Percentiles rank a stretch among this genome's conserved stretches.
Evolutionary conservation across 2,797 vertebrate genomes (phyloP).

Genomic region (Tokudaia tokunoshimensis): DNA sequence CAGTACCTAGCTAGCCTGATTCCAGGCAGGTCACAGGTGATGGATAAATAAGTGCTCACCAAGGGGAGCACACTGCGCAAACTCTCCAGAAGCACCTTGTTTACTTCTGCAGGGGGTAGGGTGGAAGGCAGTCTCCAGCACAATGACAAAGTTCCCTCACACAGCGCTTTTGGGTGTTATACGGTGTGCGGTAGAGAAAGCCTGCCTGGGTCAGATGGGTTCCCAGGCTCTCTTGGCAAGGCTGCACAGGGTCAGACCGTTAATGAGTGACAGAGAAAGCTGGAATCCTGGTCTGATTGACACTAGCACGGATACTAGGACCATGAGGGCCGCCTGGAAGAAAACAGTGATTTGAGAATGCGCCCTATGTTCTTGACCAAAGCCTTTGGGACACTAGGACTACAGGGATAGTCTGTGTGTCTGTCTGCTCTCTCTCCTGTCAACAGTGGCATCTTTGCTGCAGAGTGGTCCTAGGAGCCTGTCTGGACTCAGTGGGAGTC

Average conservation of each 20-base stretch:
- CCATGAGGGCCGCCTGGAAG: background rate
- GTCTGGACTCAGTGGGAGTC: background rate
- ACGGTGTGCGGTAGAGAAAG: background rate
- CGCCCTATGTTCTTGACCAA: background rate
- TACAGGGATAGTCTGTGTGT: background rate
- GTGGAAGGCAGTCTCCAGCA: background rate
- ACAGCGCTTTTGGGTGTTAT: background rate
- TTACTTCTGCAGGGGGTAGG: background rate
- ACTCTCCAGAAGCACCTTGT: background rate
- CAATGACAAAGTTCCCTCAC: background rate
- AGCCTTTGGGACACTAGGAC: background rate
- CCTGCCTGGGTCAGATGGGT: background rate
- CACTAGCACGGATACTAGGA: background rate
- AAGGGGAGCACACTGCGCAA: background rate
- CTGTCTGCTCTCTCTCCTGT: background rate
- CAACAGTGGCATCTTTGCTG: background rate
- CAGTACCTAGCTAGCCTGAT: background rate
- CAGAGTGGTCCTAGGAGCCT: background rate
- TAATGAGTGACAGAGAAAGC: background rate
- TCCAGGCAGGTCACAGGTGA: background rate
- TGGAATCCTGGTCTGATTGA: background rate
- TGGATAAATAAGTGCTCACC: background rate
- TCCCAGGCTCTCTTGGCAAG: background rate
- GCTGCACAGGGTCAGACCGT: background rate
- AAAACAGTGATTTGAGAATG: background rate